A percentile compares a stretch with the other conserved stretches of the same genome.
Conservation (phyloP, 2,113 vertebrate species). For the Dasyprocta punctata region DNA sequence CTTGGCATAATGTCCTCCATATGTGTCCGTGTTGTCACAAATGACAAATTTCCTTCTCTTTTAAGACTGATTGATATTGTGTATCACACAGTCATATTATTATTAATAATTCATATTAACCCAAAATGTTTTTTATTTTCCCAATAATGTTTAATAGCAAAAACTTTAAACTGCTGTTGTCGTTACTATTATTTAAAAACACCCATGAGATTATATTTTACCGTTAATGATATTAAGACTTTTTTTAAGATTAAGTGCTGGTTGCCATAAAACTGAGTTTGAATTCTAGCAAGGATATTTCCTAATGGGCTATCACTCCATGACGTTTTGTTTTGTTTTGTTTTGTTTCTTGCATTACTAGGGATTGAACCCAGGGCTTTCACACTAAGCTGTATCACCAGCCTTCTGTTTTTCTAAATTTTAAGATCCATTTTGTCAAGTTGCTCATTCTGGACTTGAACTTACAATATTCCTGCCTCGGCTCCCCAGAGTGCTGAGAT, state of each 20-base stretch:
- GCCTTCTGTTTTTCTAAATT: neutral
- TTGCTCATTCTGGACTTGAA: neutral
- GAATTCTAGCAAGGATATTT: neutral
- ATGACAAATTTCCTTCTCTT: neutral
- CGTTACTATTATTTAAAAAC: neutral
- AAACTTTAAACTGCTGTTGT: neutral
- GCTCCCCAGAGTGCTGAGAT: neutral
- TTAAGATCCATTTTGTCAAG: neutral
- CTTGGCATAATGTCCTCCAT: neutral
- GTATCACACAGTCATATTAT: neutral
- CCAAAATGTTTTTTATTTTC: neutral
- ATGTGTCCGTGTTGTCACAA: neutral
- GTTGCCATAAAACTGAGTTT: neutral
- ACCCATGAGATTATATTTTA: neutral
- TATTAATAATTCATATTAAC: too few relatives aligned
- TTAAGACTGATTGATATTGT: neutral
- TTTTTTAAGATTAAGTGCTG: neutral
- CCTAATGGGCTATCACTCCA: neutral
- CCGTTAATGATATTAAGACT: neutral
- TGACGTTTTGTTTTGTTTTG: neutral
- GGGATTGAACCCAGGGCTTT: neutral
- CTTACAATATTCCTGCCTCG: neutral
- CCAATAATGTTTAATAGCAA: neutral
- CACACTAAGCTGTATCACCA: neutral
- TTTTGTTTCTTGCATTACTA: neutral